Percentiles rank a stretch among this genome's conserved stretches.
Evolutionary conservation across 2,888 invertebrate species (phyloP).

Genomic region (Epicampocera succincta): DNA sequence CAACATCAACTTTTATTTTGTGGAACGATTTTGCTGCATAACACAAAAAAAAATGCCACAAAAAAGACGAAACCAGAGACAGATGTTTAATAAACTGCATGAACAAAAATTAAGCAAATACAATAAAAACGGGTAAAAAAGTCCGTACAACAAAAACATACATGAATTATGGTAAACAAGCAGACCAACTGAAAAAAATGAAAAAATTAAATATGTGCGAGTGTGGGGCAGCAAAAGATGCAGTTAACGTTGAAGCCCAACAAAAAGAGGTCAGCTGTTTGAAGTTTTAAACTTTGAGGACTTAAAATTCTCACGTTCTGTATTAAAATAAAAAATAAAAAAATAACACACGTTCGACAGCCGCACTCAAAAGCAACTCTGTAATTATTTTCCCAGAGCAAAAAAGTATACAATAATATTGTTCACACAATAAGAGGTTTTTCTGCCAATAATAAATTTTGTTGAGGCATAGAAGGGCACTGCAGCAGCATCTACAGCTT

Average conservation of each 20-base stretch:
- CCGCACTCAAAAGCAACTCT: background rate
- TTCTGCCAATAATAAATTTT: too few relatives aligned
- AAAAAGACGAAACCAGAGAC: slow-evolving; percentile 26
- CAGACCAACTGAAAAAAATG: background rate
- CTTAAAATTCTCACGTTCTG: slow-evolving; percentile 46
- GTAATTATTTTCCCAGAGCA: background rate
- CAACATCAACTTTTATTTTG: background rate
- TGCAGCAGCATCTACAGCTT: too few relatives aligned
- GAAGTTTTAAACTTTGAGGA: slow-evolving; percentile 16
- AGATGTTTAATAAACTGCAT: slow-evolving; percentile 50
- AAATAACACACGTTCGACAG: background rate
- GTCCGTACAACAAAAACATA: slow-evolving; percentile 9
- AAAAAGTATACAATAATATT: background rate
- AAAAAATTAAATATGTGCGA: background rate
- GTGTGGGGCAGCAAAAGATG: background rate
- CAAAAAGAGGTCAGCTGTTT: slow-evolving; percentile 34
- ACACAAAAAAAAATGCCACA: background rate
- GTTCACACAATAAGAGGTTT: too few relatives aligned
- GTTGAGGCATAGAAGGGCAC: too few relatives aligned
- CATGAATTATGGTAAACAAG: slow-evolving; percentile 25
- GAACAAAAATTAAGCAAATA: slow-evolving; percentile 2
- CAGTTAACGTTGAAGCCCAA: background rate
- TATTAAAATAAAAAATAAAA: background rate
- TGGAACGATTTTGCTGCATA: background rate
- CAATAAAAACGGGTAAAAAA: slow-evolving; percentile 20